Base-by-base conservation (phyloP, 1,140 invertebrate species). In the Lepidurus packardi region DNA sequence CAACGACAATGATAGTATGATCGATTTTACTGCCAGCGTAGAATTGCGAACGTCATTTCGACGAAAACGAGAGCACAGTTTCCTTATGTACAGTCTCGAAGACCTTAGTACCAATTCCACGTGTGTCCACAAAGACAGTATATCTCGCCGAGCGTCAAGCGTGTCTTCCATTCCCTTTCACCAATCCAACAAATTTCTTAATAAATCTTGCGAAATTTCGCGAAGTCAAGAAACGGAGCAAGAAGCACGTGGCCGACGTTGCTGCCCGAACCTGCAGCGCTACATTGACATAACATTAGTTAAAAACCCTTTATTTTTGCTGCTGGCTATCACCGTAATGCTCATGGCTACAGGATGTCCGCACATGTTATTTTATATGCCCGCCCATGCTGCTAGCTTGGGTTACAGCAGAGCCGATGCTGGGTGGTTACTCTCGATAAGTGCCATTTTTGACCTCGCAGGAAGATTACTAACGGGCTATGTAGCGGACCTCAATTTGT, bases 331-430 rank as follows among this genome's bases (percentile, higher is more conserved):
- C 1, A 91, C 91, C 7, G 91, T 92, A 10, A 90, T 89, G 7
- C 85, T 92, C 1, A 92, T 92, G 90, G 91, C 91, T 0, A 90
- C 90, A 6, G 91, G 91, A 7, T 91, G 91, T 25, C 91, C 91
- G 0, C 92, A 92, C 81, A 90, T 91, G 84, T 83, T 92, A 7
- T 92, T 92, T 82, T 92, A 91, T 82, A 83, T 92, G 73, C 91
- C 91, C 1, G 90, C 91, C 0, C 91, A 91, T 81, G 88, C 90
- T 16, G 87, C 88, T 0, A 80, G 80, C 0, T 86, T 85, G n/a
- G 91, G 90, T 1, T 90, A 91, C 78, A 89, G 87, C 7, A 91
- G 91, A 81, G 87, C 89, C 5, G 89, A 91, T 79, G 90, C 90
- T 16, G 90, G 91, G 42, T 90, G 89, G 75, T 84, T 92, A 75